Conservation (phyloP, 2,888 invertebrate genomes). For the Tricholauxania praeusta region DNA sequence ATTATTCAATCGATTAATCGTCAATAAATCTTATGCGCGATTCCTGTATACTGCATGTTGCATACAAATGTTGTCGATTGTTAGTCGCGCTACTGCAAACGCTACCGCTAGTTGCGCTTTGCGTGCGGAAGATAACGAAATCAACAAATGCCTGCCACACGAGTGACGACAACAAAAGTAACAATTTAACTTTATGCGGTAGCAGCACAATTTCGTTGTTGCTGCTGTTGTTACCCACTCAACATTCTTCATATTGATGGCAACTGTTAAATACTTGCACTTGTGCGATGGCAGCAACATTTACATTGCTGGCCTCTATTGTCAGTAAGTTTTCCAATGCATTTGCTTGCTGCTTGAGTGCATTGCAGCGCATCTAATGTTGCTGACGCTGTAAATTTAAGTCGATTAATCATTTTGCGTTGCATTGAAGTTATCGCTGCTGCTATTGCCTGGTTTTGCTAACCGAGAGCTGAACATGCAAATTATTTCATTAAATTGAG, state of each 20-base stretch:
- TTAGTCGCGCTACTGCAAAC: not conserved
- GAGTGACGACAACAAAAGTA: not conserved
- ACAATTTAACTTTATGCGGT: not conserved
- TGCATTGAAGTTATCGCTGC: not conserved
- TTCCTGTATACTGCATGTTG: too few relatives aligned
- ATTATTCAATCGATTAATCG: slow-evolving; percentile 33
- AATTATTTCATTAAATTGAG: too few relatives aligned
- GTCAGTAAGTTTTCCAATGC: not conserved
- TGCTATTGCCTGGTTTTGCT: not conserved
- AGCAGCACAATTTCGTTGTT: not conserved
- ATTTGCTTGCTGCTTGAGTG: not conserved
- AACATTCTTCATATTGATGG: not conserved
- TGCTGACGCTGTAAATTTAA: not conserved
- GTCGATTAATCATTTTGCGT: slow-evolving; percentile 10
- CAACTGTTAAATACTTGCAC: not conserved
- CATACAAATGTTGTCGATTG: not conserved
- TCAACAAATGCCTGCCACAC: not conserved
- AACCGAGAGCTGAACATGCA: too few relatives aligned
- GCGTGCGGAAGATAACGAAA: slow-evolving; percentile 1
- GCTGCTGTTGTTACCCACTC: not conserved
- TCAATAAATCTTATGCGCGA: not conserved
- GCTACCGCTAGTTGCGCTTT: not conserved
- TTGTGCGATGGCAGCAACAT: slow-evolving; percentile 5
- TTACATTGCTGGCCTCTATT: not conserved
- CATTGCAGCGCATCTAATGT: slow-evolving; percentile 7